A percentile compares a stretch with the other conserved stretches of the same genome.
Conservation (phyloP, 2,888 invertebrate genomes). For the Andrena trimmerana region DNA sequence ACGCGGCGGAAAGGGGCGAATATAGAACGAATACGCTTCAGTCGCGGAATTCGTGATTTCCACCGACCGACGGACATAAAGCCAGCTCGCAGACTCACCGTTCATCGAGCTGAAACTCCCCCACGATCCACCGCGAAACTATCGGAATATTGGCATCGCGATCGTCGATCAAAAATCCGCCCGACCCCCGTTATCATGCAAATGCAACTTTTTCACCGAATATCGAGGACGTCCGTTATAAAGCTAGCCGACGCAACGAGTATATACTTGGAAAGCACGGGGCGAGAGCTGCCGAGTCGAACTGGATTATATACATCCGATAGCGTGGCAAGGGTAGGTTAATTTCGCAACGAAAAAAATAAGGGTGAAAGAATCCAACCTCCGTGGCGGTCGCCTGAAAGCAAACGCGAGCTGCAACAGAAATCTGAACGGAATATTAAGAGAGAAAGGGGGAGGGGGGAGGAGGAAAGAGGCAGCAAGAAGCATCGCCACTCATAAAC, state of each 20-base stretch:
- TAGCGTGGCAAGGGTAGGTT: neutral
- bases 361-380: neutral
- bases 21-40: constrained; percentile 16
- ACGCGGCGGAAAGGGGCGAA: constrained; percentile 29
- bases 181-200: neutral
- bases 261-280: neutral
- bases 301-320: constrained; percentile 13
- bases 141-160: neutral
- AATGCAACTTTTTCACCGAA: neutral
- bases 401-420: constrained; percentile 36
- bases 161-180: neutral
- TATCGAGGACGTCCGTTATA: neutral
- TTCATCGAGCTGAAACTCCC: neutral
- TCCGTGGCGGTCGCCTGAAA: constrained; percentile 1
- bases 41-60: neutral
- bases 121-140: neutral
- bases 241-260: neutral
- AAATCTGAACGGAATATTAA: constrained; percentile 14
- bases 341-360: neutral
- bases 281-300: too few species aligned
- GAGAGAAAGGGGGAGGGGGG: neutral
- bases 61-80: neutral
- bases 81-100: neutral
- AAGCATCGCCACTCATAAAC: neutral
- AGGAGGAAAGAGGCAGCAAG: too few species aligned